Conservation (phyloP, 1,140 invertebrate genomes). For the Branchinecta lindahli region DNA sequence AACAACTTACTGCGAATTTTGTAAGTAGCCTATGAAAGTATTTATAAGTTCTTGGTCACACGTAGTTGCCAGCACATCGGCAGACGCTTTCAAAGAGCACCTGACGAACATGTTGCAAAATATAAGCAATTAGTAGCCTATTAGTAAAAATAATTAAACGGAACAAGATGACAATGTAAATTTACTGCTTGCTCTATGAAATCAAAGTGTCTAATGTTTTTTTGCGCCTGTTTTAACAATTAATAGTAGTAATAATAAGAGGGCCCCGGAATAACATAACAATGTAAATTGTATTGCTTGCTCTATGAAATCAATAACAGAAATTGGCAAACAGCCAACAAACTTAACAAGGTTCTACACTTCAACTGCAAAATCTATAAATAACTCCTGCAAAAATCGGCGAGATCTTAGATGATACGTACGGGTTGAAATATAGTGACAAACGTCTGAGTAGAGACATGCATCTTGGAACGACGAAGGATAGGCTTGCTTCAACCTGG, state of each 20-base stretch:
- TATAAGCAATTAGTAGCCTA: no score
- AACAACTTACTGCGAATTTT: no score
- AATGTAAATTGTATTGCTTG: neutral
- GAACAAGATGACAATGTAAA: no score
- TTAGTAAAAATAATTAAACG: no score
- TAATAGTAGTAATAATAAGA: neutral
- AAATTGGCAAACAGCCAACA: neutral
- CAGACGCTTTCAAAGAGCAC: no score
- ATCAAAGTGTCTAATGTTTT: no score
- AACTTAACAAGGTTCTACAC: neutral
- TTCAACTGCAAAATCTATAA: slow-evolving; percentile 45
- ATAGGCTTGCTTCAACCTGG: slow-evolving; percentile 67
- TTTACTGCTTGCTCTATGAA: no score
- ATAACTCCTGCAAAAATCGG: slow-evolving; percentile 83
- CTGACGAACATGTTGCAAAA: no score
- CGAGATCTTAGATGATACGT: slow-evolving; percentile 65
- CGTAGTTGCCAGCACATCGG: no score
- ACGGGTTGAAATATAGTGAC: slow-evolving; percentile 54
- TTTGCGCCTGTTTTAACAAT: no score
- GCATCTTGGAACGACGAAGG: slow-evolving; percentile 66
- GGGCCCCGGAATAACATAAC: neutral
- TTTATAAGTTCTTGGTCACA: no score
- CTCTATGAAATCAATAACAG: neutral
- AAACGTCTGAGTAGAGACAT: slow-evolving; percentile 85
- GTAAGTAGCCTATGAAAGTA: no score